These are phyloP conservation scores for Nebria ingens DNA, from an alignment of 1,140 invertebrate genomes.

Conservation along the genomic window DNA sequence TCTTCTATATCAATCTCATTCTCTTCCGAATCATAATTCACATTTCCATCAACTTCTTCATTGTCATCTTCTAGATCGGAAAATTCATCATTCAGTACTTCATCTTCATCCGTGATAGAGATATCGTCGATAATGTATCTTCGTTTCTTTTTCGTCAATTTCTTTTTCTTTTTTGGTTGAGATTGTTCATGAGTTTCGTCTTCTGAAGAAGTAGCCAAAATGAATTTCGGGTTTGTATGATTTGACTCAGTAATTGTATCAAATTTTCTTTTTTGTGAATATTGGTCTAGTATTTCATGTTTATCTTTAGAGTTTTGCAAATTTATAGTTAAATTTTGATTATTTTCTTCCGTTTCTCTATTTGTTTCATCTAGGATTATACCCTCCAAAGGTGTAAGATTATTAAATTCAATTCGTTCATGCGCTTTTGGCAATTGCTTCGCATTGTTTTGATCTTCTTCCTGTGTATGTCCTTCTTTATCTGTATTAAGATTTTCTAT, in stretches of 20 bases:
- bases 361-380: conserved; percentile 16
- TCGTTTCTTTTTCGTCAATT: conserved; percentile 29
- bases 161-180: conserved; percentile 28
- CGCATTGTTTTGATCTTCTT: conserved; percentile 11
- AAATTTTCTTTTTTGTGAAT: not conserved
- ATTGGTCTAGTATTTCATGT: not conserved
- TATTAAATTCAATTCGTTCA: too few relatives aligned
- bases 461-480: conserved; percentile 19
- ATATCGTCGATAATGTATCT: conserved; percentile 25
- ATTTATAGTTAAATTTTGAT: not conserved
- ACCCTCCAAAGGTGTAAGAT: conserved; percentile 21
- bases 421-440: not conserved
- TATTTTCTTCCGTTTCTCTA: conserved; percentile 5
- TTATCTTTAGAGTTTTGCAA: not conserved
- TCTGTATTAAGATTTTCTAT: conserved; percentile 1
- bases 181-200: conserved; percentile 36
- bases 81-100: conserved; percentile 34
- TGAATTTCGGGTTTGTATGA: not conserved
- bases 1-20: conserved; percentile 48
- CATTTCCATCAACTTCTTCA: conserved; percentile 29
- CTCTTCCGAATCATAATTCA: conserved; percentile 67
- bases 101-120: conserved; percentile 27
- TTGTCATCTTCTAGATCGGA: conserved; percentile 30
- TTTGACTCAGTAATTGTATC: too few relatives aligned
- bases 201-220: conserved; percentile 33